phyloP scores from a whole-genome alignment of 2,113 vertebrate species.

The Anarhynchus alexandrinus region DNA sequence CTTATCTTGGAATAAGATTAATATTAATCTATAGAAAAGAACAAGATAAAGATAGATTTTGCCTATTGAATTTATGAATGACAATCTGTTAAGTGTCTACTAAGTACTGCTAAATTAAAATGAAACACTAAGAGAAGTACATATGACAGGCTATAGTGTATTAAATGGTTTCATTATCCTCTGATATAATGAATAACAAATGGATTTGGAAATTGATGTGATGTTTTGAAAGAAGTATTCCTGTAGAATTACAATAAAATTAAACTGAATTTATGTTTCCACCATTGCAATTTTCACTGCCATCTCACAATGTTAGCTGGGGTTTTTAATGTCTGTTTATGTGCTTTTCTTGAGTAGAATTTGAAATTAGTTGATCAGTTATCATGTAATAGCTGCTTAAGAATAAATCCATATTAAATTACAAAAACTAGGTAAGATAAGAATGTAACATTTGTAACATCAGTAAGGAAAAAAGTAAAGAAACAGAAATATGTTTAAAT shows the following conservation, averaged over 20 bases:
- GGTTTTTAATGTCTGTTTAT: slow-evolving; percentile 12
- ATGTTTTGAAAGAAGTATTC: slow-evolving; percentile 48
- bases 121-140: slow-evolving; percentile 34
- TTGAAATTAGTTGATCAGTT: slow-evolving; percentile 20
- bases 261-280: slow-evolving; percentile 44
- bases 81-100: slow-evolving; percentile 42
- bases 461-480: not conserved
- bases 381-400: not conserved
- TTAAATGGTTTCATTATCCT: slow-evolving; percentile 66
- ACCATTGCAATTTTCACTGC: slow-evolving; percentile 3
- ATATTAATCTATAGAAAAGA: slow-evolving; percentile 32
- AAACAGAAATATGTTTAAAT: not conserved
- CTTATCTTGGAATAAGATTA: not conserved
- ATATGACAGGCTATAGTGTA: slow-evolving; percentile 53
- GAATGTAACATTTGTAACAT: not conserved
- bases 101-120: slow-evolving; percentile 57
- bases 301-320: not conserved
- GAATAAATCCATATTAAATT: slow-evolving; percentile 36
- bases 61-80: slow-evolving; percentile 49
- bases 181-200: slow-evolving; percentile 56
- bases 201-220: slow-evolving; percentile 46
- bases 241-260: slow-evolving; percentile 48
- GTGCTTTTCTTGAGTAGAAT: not conserved
- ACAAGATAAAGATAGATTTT: slow-evolving; percentile 58
- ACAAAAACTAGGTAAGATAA: not conserved